Base-by-base conservation (phyloP, 2,797 vertebrate species). In the Lutjanus campechanus region DNA sequence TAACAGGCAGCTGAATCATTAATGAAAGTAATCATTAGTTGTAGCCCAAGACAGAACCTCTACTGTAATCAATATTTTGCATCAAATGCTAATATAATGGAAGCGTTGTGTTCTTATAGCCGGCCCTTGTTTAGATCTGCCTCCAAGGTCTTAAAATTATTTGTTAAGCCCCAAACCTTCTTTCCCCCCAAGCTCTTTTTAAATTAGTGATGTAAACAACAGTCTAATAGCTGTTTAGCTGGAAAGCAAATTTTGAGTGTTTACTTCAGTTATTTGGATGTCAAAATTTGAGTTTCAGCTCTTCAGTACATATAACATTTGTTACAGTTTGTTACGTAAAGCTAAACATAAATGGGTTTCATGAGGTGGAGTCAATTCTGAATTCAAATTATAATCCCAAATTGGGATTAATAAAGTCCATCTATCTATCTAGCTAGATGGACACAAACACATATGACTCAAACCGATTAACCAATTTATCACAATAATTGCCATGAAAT, bases 261-360 rank as follows among this genome's bases (percentile, higher is more conserved):
- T 19, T 25, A 41, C 46, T 22, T 29, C n/a, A 55, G 20, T 41
- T 47, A 11, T n/a, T 43, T 44, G n/a, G 13, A 29, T 13, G n/a
- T 53, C 15, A 67, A 61, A 72, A 49, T 80, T 78, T 69, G 11
- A 72, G 16, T 69, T 69, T 51, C 43, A 62, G 22, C 11, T 77
- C 19, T 43, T 61, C 17, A n/a, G 17, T 13, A 58, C 12, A 10
- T 2, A 19, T 16, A 15, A 25, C 1, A 36, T 36, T 2, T 36
- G 3, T 4, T 47, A 47, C 12, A 12, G 13, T 6, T 15, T 15
- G 46, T 3, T 13, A 20, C 54, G 4, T 22, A 49, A 7, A 50
- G 44, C 7, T n/a, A 16, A 53, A 36, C 3, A 51, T 51, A 5
- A 19, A 51, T 7, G 5, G 29, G 29, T 36, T 36, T 36, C 29